A percentile compares a stretch with the other conserved stretches of the same genome.
Conservation (phyloP, 2,797 vertebrate genomes). For the Anniella stebbinsi region DNA sequence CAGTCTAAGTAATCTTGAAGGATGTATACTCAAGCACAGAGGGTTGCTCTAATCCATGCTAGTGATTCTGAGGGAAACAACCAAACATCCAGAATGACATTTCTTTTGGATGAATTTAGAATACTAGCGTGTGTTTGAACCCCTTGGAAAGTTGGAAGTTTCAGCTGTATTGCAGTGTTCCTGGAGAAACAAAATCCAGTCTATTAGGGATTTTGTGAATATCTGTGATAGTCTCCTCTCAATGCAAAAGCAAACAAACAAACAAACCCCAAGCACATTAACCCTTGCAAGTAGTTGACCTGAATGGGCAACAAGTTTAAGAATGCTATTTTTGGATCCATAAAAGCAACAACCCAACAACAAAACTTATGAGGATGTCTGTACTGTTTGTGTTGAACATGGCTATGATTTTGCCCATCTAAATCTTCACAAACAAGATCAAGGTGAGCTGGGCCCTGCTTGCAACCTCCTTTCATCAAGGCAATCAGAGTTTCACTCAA, state of each 20-base stretch:
- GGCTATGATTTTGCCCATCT: not conserved
- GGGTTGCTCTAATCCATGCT: not conserved
- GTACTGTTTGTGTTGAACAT: not conserved
- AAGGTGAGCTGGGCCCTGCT: not conserved
- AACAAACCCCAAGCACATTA: not conserved
- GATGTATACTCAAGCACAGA: not conserved
- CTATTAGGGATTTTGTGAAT: not conserved
- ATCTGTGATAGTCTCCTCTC: not conserved
- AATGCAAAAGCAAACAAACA: not conserved
- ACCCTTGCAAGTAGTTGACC: not conserved
- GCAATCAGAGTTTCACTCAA: not conserved
- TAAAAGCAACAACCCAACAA: not conserved
- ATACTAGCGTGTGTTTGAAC: not conserved
- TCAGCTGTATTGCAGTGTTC: not conserved
- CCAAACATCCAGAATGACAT: not conserved
- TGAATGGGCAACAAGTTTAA: not conserved
- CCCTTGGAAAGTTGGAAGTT: not conserved
- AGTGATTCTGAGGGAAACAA: not conserved
- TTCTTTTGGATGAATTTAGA: not conserved
- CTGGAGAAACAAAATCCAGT: not conserved
- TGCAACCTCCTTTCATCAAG: too few relatives aligned
- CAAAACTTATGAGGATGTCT: not conserved
- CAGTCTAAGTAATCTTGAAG: not conserved
- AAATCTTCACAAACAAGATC: not conserved
- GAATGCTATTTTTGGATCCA: not conserved